Conservation (phyloP, 2,888 invertebrate species). For the Strigamia transsilvanica region DNA sequence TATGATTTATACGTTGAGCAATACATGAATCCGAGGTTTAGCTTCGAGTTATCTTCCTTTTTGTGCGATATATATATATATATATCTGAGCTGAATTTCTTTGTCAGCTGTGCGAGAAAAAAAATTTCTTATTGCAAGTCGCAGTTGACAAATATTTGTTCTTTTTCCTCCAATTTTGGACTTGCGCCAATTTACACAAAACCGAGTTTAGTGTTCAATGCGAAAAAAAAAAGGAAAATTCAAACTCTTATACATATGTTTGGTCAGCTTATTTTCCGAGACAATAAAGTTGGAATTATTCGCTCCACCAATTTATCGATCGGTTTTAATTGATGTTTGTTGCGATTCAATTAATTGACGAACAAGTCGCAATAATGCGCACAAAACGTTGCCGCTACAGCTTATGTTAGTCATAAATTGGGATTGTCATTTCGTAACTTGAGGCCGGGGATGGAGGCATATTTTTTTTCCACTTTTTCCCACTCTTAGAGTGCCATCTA, state of each 20-base stretch:
- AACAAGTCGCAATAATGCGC: not conserved
- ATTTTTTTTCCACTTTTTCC: not conserved
- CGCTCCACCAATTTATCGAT: not conserved
- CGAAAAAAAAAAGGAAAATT: not conserved
- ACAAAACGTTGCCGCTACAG: slow-evolving; percentile 3
- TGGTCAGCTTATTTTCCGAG: not conserved
- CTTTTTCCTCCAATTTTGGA: slow-evolving; percentile 9
- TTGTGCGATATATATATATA: slow-evolving; percentile 5
- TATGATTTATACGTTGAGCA: not conserved
- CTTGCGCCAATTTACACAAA: not conserved
- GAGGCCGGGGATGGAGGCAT: not conserved
- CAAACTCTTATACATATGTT: not conserved
- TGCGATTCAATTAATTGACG: slow-evolving; percentile 24
- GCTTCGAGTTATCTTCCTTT: not conserved
- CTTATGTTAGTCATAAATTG: not conserved
- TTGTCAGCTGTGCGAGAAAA: slow-evolving; percentile 16
- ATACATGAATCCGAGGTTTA: not conserved
- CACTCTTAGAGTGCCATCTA: not conserved
- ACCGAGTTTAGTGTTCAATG: not conserved
- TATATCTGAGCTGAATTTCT: not conserved
- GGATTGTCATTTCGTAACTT: slow-evolving; percentile 26
- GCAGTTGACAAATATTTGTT: slow-evolving; percentile 43
- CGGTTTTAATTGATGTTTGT: not conserved
- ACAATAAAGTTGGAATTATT: not conserved
- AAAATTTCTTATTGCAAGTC: not conserved